phyloP scores from a whole-genome alignment of 2,797 vertebrate genomes.

The Geotrypetes seraphini region DNA sequence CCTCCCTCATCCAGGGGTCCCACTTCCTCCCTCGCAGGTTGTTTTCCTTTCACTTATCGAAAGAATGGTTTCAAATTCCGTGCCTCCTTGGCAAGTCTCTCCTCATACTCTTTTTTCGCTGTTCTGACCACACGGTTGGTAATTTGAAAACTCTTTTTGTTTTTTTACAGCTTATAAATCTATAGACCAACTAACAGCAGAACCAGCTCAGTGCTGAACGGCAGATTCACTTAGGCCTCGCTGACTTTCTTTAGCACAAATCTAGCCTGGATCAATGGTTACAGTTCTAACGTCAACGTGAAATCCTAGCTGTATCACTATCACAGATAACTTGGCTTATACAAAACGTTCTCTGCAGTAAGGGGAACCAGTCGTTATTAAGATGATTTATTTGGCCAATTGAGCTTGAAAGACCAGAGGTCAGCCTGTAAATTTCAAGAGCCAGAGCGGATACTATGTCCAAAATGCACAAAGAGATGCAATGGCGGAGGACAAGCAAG shows the following conservation, averaged over 20 bases:
- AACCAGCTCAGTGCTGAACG: neutral
- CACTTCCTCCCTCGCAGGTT: too few relatives aligned
- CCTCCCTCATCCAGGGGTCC: too few relatives aligned
- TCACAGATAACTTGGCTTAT: conserved; percentile 6
- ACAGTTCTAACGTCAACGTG: conserved; percentile 13
- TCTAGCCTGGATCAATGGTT: conserved; percentile 27
- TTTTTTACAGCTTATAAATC: neutral
- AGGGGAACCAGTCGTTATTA: conserved; percentile 18
- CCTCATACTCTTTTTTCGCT: too few relatives aligned
- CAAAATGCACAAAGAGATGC: too few relatives aligned
- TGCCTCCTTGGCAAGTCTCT: too few relatives aligned
- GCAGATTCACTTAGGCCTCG: conserved; percentile 10
- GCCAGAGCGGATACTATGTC: neutral
- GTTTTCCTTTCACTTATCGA: too few relatives aligned
- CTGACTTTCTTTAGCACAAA: conserved; percentile 16
- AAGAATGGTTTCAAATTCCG: too few relatives aligned
- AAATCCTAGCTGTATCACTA: conserved; percentile 13
- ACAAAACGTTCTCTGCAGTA: conserved; percentile 1
- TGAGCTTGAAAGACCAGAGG: conserved; percentile 16
- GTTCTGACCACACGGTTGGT: too few relatives aligned
- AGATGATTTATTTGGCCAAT: conserved; percentile 16
- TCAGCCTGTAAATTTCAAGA: conserved; percentile 9
- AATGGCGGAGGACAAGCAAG: too few relatives aligned
- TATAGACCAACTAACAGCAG: conserved; percentile 16
- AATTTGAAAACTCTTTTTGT: too few relatives aligned